These are phyloP conservation scores for Glossophaga mutica DNA, from an alignment of 2,797 vertebrate species.

Conservation along the genomic window DNA sequence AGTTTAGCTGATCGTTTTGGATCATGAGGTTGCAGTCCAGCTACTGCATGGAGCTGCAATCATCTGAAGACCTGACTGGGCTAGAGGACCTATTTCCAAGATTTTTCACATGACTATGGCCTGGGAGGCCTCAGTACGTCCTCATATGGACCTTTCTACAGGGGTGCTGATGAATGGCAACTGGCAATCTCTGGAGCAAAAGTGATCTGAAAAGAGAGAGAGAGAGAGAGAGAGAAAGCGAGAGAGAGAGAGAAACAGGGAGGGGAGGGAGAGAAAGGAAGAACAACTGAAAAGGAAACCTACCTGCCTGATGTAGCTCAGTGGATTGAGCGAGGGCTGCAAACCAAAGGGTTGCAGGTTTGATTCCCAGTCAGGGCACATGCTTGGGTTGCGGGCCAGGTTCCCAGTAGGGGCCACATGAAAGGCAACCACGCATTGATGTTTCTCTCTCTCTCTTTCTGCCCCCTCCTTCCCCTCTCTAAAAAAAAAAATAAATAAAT, in stretches of 20 bases:
- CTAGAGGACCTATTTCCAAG: neutral
- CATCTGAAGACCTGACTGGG: neutral
- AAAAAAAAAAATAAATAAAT: too few relatives aligned
- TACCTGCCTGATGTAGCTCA: too few relatives aligned
- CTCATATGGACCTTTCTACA: neutral
- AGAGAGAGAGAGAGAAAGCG: too few relatives aligned
- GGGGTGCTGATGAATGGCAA: neutral
- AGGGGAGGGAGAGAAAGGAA: neutral
- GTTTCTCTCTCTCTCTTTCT: too few relatives aligned
- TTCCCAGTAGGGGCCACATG: too few relatives aligned
- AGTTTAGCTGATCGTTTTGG: neutral
- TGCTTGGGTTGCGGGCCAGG: too few relatives aligned
- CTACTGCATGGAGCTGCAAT: neutral
- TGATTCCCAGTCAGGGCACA: too few relatives aligned
- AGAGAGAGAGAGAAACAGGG: neutral
- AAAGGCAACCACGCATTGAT: too few relatives aligned
- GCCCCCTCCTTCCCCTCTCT: too few relatives aligned
- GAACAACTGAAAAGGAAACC: neutral
- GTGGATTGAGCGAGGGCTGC: too few relatives aligned
- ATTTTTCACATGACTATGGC: neutral
- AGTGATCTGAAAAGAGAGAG: neutral
- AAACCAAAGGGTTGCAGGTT: too few relatives aligned
- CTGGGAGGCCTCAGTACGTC: neutral
- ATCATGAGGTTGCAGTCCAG: neutral
- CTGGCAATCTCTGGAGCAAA: neutral